phyloP scores from a whole-genome alignment of 1,140 invertebrate genomes.

The Zaprionus taronus region DNA sequence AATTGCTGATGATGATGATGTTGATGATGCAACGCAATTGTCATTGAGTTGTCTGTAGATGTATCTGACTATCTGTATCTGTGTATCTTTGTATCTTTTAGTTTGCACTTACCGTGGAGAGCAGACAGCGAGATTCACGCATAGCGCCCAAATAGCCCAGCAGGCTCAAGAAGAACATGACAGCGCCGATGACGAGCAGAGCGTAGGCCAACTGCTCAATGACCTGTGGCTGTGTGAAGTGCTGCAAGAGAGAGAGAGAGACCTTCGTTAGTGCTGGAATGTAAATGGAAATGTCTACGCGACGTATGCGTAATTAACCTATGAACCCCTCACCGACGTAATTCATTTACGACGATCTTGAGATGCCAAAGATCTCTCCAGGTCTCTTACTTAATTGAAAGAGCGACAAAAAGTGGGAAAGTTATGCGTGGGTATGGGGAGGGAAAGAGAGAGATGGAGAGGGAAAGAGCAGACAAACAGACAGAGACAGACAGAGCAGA shows the following conservation, averaged over 20 bases:
- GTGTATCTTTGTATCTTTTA: neutral
- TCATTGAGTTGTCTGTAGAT: slow-evolving; percentile 17
- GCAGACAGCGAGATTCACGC: slow-evolving; percentile 91
- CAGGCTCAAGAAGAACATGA: slow-evolving; percentile 93
- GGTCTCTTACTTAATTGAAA: neutral
- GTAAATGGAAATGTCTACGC: slow-evolving; percentile 38
- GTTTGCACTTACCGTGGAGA: slow-evolving; percentile 88
- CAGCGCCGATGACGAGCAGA: slow-evolving; percentile 91
- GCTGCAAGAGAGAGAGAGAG: slow-evolving; percentile 74
- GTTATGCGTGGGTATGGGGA: slow-evolving; percentile 15
- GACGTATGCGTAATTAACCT: slow-evolving; percentile 79
- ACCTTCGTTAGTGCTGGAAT: slow-evolving; percentile 5
- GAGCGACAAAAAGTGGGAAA: neutral
- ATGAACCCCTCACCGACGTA: slow-evolving; percentile 45
- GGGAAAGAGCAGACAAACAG: neutral
- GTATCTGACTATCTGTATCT: slow-evolving; percentile 13
- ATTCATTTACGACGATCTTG: slow-evolving; percentile 60
- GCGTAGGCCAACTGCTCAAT: slow-evolving; percentile 89
- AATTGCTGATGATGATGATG: slow-evolving; percentile 46
- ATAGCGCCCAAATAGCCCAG: slow-evolving; percentile 94
- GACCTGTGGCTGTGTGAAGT: slow-evolving; percentile 87
- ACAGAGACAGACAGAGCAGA: too few species aligned
- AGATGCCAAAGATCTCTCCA: neutral
- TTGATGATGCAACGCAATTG: slow-evolving; percentile 32
- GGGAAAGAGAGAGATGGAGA: neutral